Conservation (phyloP, 1,140 invertebrate genomes). For the Aphaenogaster floridana region DNA sequence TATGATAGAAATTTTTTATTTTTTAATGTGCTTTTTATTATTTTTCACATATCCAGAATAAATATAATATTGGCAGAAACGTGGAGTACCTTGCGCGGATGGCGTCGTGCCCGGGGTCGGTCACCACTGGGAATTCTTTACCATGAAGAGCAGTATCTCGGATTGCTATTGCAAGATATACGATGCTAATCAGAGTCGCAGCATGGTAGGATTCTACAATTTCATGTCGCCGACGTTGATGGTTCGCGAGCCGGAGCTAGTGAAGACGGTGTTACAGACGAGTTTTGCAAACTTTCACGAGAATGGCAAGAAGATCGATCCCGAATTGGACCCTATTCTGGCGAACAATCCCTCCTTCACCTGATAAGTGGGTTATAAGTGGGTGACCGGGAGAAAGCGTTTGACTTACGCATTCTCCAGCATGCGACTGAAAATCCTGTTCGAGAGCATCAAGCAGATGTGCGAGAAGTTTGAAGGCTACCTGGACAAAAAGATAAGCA, state of each 20-base stretch:
- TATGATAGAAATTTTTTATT: background rate
- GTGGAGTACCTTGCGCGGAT: conserved; percentile 81
- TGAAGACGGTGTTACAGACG: conserved; percentile 79
- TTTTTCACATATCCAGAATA: background rate
- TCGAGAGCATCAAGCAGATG: conserved; percentile 44
- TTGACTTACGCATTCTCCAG: conserved; percentile 67
- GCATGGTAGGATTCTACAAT: conserved; percentile 78
- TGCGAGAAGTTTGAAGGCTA: conserved; percentile 65
- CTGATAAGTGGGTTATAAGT: conserved; percentile 71
- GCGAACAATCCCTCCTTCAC: conserved; percentile 77
- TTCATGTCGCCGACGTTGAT: conserved; percentile 74
- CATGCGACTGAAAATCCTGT: conserved; percentile 70
- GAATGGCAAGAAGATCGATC: conserved; percentile 60
- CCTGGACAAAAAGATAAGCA: conserved; percentile 51
- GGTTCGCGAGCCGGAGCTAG: conserved; percentile 78
- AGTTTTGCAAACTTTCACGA: conserved; percentile 77
- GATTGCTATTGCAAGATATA: conserved; percentile 68
- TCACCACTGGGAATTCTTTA: conserved; percentile 68
- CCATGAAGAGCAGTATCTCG: conserved; percentile 52
- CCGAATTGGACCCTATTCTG: conserved; percentile 68
- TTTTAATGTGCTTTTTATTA: background rate
- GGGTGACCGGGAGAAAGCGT: conserved; percentile 63
- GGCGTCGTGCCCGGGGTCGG: conserved; percentile 74
- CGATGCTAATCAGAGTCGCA: conserved; percentile 48
- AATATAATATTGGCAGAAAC: conserved; percentile 82